phyloP scores from a whole-genome alignment of 2,888 invertebrate genomes.

The Hydropsyche betteni region DNA sequence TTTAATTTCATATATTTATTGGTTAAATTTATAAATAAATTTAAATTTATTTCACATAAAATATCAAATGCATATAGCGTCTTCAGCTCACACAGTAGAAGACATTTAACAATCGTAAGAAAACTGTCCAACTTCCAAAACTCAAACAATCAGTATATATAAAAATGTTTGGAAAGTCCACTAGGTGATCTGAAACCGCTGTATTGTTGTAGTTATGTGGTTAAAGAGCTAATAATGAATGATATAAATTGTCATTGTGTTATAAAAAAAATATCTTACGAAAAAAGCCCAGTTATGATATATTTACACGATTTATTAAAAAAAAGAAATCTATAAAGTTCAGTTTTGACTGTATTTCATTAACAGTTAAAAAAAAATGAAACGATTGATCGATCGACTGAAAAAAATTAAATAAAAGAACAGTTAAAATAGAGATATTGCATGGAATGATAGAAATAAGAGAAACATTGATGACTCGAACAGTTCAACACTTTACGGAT shows the following conservation, averaged over 20 bases:
- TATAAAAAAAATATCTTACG: neutral
- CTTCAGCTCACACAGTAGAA: slow-evolving; percentile 7
- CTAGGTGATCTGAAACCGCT: slow-evolving; percentile 1
- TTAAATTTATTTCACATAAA: slow-evolving; percentile 27
- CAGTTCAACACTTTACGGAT: slow-evolving; percentile 19
- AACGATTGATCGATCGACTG: neutral
- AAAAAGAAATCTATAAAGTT: neutral
- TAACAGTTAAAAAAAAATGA: neutral
- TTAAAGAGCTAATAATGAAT: neutral
- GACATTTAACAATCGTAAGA: neutral
- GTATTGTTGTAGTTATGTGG: slow-evolving; percentile 11
- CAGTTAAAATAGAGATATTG: neutral
- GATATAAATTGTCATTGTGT: neutral
- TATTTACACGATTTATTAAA: slow-evolving; percentile 15
- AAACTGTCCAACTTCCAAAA: neutral
- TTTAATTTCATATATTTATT: slow-evolving; percentile 23
- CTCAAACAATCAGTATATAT: slow-evolving; percentile 2
- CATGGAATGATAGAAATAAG: slow-evolving; percentile 29
- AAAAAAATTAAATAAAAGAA: neutral
- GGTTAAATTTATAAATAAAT: slow-evolving; percentile 36
- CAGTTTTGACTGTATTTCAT: neutral
- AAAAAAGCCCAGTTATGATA: slow-evolving; percentile 6
- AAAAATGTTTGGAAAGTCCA: slow-evolving; percentile 7
- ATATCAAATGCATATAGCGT: slow-evolving; percentile 18
- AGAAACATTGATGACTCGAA: slow-evolving; percentile 23